Evolutionary conservation across 2,113 vertebrate genomes (phyloP).

Genomic region (Ictalurus punctatus): DNA sequence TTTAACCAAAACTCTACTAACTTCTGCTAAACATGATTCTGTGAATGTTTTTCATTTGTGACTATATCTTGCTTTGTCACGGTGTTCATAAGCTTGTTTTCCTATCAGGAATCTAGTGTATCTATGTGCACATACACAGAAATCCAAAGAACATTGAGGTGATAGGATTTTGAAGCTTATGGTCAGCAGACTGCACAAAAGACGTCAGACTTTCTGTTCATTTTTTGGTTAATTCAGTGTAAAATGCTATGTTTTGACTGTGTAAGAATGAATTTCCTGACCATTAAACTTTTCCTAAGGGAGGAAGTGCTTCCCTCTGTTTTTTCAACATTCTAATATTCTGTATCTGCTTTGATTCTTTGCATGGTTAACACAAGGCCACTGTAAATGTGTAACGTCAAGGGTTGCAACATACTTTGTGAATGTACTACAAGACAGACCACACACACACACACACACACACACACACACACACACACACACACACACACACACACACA

Average conservation of each 20-base stretch:
- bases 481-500: too few species aligned
- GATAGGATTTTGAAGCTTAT: not conserved
- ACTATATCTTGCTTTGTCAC: not conserved
- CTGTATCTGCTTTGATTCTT: not conserved
- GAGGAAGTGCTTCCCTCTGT: not conserved
- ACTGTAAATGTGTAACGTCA: not conserved
- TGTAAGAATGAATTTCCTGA: not conserved
- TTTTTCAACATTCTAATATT: slow-evolving; percentile 4
- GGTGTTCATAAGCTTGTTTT: not conserved
- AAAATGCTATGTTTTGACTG: not conserved
- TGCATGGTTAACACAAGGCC: too few species aligned
- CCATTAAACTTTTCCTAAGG: slow-evolving; percentile 44
- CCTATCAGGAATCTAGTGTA: not conserved
- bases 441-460: too few species aligned
- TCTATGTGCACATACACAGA: not conserved
- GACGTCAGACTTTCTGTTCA: not conserved
- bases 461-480: too few species aligned
- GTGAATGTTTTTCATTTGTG: not conserved
- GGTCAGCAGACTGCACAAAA: not conserved
- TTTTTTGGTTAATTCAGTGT: not conserved
- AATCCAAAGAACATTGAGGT: not conserved
- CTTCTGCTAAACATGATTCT: not conserved
- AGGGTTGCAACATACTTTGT: not conserved
- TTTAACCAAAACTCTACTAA: not conserved
- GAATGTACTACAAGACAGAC: too few species aligned